Percentiles rank a stretch among this genome's conserved stretches.
These are phyloP conservation scores for Sarcoramphus papa DNA, from an alignment of 2,797 vertebrate genomes.

Conservation along the genomic window DNA sequence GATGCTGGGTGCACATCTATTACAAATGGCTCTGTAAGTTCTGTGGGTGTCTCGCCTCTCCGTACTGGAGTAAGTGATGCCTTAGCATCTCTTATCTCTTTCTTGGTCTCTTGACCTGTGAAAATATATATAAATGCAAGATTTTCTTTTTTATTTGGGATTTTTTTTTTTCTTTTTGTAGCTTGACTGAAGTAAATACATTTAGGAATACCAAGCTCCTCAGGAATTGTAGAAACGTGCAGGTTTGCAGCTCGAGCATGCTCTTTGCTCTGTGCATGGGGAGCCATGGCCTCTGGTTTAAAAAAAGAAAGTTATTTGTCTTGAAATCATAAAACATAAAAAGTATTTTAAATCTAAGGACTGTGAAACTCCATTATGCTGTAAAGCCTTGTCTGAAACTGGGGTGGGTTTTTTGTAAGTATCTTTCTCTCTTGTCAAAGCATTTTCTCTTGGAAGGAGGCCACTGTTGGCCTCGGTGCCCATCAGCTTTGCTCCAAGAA, in stretches of 20 bases:
- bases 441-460: neutral
- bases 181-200: neutral
- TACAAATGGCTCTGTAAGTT: neutral
- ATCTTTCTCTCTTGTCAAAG: neutral
- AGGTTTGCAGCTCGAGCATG: rapidly evolving
- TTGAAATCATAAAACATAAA: neutral
- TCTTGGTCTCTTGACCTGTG: neutral
- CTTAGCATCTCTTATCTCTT: neutral
- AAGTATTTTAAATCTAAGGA: neutral
- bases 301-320: neutral
- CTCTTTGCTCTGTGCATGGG: neutral
- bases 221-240: neutral
- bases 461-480: neutral
- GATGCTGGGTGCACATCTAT: neutral
- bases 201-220: neutral
- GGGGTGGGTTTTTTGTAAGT: neutral
- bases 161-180: neutral
- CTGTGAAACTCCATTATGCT: neutral
- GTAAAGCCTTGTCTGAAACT: neutral
- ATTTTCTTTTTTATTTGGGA: neutral
- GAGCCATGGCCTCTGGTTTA: neutral
- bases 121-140: neutral
- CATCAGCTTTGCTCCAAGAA: neutral
- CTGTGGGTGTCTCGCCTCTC: neutral
- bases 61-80: neutral